phyloP scores from a whole-genome alignment of 2,113 vertebrate genomes.

The Pygoscelis antarcticus region DNA sequence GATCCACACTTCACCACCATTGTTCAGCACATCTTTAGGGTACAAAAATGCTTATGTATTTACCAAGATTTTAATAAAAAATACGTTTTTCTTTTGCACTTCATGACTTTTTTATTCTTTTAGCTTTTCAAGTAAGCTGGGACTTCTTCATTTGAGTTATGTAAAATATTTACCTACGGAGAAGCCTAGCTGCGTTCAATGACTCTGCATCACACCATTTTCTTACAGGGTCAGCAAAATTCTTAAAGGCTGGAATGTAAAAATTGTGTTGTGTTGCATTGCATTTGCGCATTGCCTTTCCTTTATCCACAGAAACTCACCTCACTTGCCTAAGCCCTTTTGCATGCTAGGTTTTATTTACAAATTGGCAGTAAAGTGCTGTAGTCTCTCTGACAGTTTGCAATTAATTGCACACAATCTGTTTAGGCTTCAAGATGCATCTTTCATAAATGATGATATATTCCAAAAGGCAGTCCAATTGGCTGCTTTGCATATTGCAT shows the following conservation, averaged over 20 bases:
- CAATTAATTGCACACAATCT: conserved; percentile 61
- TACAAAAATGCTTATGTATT: background rate
- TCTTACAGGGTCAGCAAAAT: conserved; percentile 29
- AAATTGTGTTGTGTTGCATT: background rate
- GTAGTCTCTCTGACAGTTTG: conserved; percentile 40
- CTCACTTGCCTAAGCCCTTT: background rate
- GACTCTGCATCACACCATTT: conserved; percentile 8
- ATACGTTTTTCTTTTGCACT: background rate
- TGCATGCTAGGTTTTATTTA: conserved; percentile 31
- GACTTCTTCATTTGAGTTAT: background rate
- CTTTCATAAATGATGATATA: conserved; percentile 46
- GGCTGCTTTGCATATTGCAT: conserved; percentile 53
- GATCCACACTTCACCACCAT: background rate
- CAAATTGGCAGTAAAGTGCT: conserved; percentile 37
- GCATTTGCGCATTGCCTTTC: background rate
- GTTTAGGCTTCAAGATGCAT: conserved; percentile 42
- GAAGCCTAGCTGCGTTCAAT: background rate
- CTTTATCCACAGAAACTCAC: background rate
- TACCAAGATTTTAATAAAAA: background rate
- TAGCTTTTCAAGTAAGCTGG: background rate
- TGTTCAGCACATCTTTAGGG: background rate
- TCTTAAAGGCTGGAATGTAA: conserved; percentile 9
- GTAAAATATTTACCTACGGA: background rate
- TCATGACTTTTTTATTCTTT: background rate
- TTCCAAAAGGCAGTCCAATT: conserved; percentile 46